Percentiles rank a stretch among this genome's conserved stretches.
Evolutionary conservation across 92 coral and sea anemone genomes (phyloP).

Genomic region (Bergia puertoricense): DNA sequence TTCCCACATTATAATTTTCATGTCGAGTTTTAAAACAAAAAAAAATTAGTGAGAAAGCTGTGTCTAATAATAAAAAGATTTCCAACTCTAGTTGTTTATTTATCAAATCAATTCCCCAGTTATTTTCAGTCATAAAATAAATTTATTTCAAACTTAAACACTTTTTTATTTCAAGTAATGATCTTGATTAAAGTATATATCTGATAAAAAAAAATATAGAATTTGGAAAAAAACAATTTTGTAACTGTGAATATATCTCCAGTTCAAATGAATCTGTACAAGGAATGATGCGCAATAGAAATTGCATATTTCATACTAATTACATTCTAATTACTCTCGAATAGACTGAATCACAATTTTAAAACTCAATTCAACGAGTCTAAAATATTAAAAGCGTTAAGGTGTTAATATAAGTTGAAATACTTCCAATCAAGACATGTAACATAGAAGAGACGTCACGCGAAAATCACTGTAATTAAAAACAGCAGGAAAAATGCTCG

Average conservation of each 20-base stretch:
- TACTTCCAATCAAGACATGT: neutral
- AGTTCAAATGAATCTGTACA: neutral
- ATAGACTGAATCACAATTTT: neutral
- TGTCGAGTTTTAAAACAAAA: no score
- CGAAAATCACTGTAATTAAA: neutral
- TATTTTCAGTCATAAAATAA: neutral
- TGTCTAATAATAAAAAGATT: no score
- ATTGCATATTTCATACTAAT: neutral
- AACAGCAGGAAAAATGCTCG: neutral
- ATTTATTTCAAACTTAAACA: neutral
- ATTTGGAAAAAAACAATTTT: no score
- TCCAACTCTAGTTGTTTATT: neutral
- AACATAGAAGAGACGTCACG: constrained; percentile 2
- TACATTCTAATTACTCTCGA: neutral
- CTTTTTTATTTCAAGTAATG: neutral
- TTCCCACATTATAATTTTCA: no score
- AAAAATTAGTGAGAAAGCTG: neutral
- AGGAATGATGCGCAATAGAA: neutral
- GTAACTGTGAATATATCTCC: neutral
- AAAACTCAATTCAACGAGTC: constrained; percentile 3
- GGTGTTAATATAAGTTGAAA: neutral
- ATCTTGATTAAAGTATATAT: neutral
- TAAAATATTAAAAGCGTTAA: neutral
- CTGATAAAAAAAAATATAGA: neutral
- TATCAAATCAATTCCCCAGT: neutral